Percentiles rank a stretch among this genome's conserved stretches.
Conservation (phyloP, 2,797 vertebrate species). For the Ceryle rudis region DNA sequence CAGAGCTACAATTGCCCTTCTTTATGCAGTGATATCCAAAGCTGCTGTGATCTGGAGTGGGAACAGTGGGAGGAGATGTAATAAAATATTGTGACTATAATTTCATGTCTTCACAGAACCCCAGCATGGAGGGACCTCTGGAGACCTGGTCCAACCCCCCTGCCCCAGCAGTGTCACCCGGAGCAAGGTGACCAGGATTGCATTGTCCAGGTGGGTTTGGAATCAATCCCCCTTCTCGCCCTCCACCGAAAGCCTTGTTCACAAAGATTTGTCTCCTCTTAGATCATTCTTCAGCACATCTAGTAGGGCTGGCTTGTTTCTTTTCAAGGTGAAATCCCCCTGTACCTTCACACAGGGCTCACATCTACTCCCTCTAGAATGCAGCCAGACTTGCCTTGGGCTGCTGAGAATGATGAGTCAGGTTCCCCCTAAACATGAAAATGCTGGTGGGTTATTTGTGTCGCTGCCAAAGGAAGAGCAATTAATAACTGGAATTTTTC, state of each 20-base stretch:
- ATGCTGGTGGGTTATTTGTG: not conserved
- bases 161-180: no score
- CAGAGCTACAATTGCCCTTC: not conserved
- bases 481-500: not conserved
- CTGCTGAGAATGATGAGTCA: not conserved
- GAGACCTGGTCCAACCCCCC: no score
- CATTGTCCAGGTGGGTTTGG: no score
- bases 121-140: not conserved
- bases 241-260: not conserved
- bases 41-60: not conserved
- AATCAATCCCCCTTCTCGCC: not conserved
- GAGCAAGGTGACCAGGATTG: no score
- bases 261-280: constrained; percentile 29
- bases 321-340: constrained; percentile 17
- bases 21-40: fast-evolving
- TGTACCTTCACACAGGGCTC: constrained; percentile 5
- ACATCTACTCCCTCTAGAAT: not conserved
- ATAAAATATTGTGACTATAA: not conserved
- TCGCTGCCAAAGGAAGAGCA: not conserved
- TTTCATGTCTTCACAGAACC: not conserved
- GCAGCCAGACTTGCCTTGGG: not conserved
- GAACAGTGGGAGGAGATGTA: not conserved
- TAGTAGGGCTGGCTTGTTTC: not conserved
- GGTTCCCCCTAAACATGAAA: not conserved
- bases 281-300: not conserved